These are phyloP conservation scores for Steinernema carpocapsae DNA, from an alignment of 2,888 invertebrate genomes.

Conservation along the genomic window DNA sequence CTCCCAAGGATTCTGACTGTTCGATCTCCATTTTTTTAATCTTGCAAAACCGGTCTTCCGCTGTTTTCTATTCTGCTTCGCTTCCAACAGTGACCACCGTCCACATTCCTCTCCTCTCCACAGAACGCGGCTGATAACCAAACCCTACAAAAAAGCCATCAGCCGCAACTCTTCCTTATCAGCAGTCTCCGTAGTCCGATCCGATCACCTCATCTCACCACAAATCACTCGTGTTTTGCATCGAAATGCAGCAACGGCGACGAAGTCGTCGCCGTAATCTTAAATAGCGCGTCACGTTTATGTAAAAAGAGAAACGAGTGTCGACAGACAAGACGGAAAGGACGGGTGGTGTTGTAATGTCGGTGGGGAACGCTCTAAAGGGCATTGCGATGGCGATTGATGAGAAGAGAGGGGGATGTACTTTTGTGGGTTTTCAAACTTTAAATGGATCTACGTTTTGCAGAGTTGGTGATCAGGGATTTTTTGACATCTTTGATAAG, in stretches of 20 bases:
- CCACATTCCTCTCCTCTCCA: constrained; percentile 3
- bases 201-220: not conserved
- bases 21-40: too few relatives aligned
- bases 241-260: constrained; percentile 21
- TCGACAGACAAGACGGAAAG: not conserved
- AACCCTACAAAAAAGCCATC: not conserved
- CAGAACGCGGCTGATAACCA: not conserved
- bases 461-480: too few relatives aligned
- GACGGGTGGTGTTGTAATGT: not conserved
- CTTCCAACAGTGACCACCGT: not conserved
- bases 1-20: too few relatives aligned
- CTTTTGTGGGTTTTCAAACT: too few relatives aligned
- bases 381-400: not conserved
- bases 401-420: not conserved
- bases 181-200: constrained; percentile 4
- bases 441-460: too few relatives aligned
- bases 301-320: not conserved
- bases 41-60: too few relatives aligned
- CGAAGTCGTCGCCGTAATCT: not conserved
- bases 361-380: not conserved
- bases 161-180: constrained; percentile 8
- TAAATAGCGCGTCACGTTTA: not conserved
- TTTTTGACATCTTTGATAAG: too few relatives aligned
- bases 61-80: not conserved
- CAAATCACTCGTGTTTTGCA: constrained; percentile 15